phyloP scores from a whole-genome alignment of 2,888 invertebrate genomes.

The Willowsia nigromaculata region DNA sequence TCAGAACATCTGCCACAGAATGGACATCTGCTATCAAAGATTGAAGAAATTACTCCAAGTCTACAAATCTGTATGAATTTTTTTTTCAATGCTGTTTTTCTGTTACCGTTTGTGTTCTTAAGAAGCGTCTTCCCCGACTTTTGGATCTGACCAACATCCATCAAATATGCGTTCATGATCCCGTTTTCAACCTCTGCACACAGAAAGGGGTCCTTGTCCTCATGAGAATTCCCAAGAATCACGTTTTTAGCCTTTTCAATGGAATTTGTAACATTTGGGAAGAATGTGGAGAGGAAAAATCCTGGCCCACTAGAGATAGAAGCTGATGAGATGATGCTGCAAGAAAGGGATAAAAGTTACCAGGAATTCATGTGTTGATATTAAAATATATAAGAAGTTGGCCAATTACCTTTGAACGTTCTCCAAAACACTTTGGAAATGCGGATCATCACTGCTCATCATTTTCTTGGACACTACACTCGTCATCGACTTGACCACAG shows the following conservation, averaged over 20 bases:
- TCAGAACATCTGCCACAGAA: slow-evolving; percentile 46
- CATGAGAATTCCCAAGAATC: slow-evolving; percentile 40
- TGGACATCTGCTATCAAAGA: slow-evolving; percentile 49
- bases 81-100: too few species aligned
- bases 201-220: slow-evolving; percentile 32
- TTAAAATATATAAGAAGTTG: too few species aligned
- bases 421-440: slow-evolving; percentile 32
- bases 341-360: neutral
- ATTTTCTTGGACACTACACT: slow-evolving; percentile 50
- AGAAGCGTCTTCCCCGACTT: too few species aligned
- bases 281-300: slow-evolving; percentile 56
- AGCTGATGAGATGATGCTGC: neutral
- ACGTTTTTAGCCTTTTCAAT: slow-evolving; percentile 1
- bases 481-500: slow-evolving; percentile 42
- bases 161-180: slow-evolving; percentile 63
- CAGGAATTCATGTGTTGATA: too few species aligned
- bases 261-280: slow-evolving; percentile 6
- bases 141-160: slow-evolving; percentile 45
- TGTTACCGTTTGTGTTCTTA: too few species aligned
- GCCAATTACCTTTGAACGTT: slow-evolving; percentile 24
- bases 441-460: slow-evolving; percentile 16
- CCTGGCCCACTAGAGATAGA: slow-evolving; percentile 52
- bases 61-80: too few species aligned
- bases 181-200: slow-evolving; percentile 36
- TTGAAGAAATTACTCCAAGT: too few species aligned